These are phyloP conservation scores for Noctua janthe DNA, from an alignment of 2,888 invertebrate genomes.

Conservation along the genomic window DNA sequence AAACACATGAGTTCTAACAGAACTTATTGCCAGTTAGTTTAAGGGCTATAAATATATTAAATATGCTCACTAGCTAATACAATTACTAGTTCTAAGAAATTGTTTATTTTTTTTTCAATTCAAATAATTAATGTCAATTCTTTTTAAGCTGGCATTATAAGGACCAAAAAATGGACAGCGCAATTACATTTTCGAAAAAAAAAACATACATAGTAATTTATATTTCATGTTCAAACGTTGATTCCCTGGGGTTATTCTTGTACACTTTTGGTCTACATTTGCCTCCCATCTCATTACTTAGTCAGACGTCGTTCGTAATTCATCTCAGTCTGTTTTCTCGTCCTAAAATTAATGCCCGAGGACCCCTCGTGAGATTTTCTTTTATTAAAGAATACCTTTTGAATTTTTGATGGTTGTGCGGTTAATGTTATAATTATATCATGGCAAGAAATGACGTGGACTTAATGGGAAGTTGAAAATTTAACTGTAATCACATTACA, in stretches of 20 bases:
- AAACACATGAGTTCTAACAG: background rate
- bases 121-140: background rate
- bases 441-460: background rate
- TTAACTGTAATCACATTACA: too few relatives aligned
- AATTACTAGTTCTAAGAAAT: background rate
- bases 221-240: slow-evolving; percentile 32
- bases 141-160: background rate
- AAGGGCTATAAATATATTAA: too few relatives aligned
- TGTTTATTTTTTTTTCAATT: background rate
- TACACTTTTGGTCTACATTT: slow-evolving; percentile 46
- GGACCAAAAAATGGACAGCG: background rate
- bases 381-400: slow-evolving; percentile 42
- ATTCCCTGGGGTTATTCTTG: slow-evolving; percentile 42
- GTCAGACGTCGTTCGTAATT: slow-evolving; percentile 51
- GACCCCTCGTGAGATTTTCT: slow-evolving; percentile 54
- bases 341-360: slow-evolving; percentile 51
- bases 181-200: background rate
- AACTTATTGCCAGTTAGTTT: background rate
- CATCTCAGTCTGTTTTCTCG: slow-evolving; percentile 49
- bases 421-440: slow-evolving; percentile 16
- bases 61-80: background rate
- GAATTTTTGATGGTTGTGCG: slow-evolving; percentile 22
- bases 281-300: slow-evolving; percentile 60
- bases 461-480: too few relatives aligned
- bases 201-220: background rate